Evolutionary conservation across 2,113 vertebrate species (phyloP).

Genomic region (Trochalopteron elliotii): DNA sequence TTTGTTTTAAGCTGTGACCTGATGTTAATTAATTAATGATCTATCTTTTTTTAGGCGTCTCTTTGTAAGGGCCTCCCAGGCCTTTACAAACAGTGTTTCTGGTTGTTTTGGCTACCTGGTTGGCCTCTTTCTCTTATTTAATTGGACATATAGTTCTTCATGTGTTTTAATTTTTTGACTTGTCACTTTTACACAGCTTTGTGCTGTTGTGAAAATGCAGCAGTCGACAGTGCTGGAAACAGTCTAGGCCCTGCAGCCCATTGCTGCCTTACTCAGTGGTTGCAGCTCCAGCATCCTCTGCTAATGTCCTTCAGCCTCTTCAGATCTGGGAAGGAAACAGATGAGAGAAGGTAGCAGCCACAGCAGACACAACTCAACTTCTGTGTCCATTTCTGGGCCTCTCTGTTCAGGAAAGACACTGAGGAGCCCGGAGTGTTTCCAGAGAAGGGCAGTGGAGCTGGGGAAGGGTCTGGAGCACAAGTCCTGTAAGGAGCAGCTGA

Average conservation of each 20-base stretch:
- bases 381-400: background rate
- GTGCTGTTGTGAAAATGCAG: background rate
- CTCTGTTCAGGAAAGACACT: background rate
- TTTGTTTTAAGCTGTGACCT: background rate
- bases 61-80: background rate
- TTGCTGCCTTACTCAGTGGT: background rate
- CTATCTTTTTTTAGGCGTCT: background rate
- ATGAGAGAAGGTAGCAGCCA: background rate
- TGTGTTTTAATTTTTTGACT: slow-evolving; percentile 9
- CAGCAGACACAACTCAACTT: fast-evolving
- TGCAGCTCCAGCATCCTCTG: background rate
- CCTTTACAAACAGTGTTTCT: background rate
- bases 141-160: background rate
- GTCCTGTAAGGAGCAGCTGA: background rate
- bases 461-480: background rate
- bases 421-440: background rate
- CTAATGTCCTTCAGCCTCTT: background rate
- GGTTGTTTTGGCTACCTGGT: background rate
- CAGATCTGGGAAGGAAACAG: background rate
- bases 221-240: slow-evolving; percentile 30
- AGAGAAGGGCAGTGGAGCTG: background rate
- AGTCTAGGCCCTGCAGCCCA: background rate
- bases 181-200: background rate
- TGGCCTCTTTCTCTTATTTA: background rate
- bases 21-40: background rate